These are phyloP conservation scores for Pituophis catenifer DNA, from an alignment of 2,113 vertebrate species.

Conservation along the genomic window DNA sequence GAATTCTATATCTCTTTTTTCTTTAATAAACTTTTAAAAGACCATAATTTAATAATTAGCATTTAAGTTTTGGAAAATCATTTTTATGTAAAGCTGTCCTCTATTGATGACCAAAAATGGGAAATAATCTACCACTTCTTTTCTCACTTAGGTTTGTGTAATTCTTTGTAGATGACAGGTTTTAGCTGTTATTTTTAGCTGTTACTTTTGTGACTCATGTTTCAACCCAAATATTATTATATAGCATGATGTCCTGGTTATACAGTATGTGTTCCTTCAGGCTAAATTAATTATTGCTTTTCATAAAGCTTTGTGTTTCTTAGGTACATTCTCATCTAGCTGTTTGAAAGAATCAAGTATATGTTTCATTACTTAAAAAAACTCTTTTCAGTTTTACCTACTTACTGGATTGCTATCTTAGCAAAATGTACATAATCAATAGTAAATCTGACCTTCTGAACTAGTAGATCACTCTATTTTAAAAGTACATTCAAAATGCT, in stretches of 20 bases:
- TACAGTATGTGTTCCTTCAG: neutral
- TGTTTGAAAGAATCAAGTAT: neutral
- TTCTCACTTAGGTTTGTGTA: rapidly evolving
- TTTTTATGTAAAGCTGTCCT: neutral
- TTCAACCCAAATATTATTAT: conserved; percentile 20
- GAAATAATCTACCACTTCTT: conserved; percentile 24
- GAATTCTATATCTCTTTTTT: conserved; percentile 9
- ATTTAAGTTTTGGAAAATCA: neutral
- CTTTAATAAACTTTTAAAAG: conserved; percentile 27
- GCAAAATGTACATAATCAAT: neutral
- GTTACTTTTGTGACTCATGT: conserved; percentile 28
- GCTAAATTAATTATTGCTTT: conserved; percentile 24
- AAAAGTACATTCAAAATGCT: neutral
- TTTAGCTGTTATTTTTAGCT: conserved; percentile 21
- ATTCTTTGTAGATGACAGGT: conserved; percentile 18
- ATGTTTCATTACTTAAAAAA: neutral
- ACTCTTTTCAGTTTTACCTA: neutral
- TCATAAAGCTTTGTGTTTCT: conserved; percentile 23
- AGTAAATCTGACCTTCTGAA: neutral
- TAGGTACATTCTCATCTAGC: conserved; percentile 4
- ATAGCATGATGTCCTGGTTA: conserved; percentile 20
- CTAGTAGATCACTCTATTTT: neutral
- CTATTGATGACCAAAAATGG: conserved; percentile 10
- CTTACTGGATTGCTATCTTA: conserved; percentile 8
- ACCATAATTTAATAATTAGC: neutral